Percentiles rank a stretch among this genome's conserved stretches.
Conservation (phyloP, 2,113 vertebrate genomes). For the Pungitius pungitius region DNA sequence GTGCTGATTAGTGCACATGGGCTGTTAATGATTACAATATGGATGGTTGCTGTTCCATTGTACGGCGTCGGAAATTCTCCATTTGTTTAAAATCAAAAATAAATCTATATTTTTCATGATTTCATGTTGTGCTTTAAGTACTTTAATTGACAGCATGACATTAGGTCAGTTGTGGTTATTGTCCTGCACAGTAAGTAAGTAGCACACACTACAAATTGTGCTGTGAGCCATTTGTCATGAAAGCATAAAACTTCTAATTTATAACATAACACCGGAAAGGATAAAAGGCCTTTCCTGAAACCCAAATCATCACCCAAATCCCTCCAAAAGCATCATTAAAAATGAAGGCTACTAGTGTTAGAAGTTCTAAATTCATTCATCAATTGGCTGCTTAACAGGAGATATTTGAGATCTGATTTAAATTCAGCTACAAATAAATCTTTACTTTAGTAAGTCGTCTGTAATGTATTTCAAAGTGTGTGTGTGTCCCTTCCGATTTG, state of each 20-base stretch:
- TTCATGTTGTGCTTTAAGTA: conserved; percentile 10
- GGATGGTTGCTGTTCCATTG: conserved; percentile 16
- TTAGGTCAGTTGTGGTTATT: background rate
- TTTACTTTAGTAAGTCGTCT: background rate
- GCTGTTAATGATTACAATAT: conserved; percentile 19
- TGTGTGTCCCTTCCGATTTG: too few species aligned
- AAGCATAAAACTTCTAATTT: background rate
- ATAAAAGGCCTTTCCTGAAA: background rate
- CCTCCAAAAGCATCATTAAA: background rate
- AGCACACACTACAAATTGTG: background rate
- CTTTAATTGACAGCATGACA: background rate
- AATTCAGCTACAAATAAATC: background rate
- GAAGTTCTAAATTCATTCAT: background rate
- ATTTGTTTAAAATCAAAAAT: conserved; percentile 52
- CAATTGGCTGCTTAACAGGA: background rate
- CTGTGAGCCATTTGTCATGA: background rate
- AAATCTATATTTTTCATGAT: conserved; percentile 74
- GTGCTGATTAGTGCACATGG: conserved; percentile 18
- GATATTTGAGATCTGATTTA: background rate
- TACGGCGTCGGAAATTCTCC: conserved; percentile 13
- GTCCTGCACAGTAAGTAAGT: background rate
- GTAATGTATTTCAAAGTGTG: background rate
- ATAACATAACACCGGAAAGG: background rate
- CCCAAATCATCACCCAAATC: background rate
- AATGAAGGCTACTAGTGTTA: background rate